Base-by-base conservation (phyloP, 2,797 vertebrate genomes). In the Poeciliopsis turneri region DNA sequence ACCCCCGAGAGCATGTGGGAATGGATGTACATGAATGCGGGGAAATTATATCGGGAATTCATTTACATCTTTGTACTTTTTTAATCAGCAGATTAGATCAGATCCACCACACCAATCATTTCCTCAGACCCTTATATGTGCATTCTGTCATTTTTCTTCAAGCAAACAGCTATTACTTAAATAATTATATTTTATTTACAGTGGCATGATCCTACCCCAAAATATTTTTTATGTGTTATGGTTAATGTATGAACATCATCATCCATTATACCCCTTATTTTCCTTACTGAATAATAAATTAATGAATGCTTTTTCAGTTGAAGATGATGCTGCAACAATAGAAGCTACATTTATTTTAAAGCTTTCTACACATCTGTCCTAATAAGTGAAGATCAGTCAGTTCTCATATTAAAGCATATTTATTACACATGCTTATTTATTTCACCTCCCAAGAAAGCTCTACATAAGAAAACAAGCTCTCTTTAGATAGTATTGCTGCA, bases 81-180 rank as follows among this genome's bases (percentile, higher is more conserved):
- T 70, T 68, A 75, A 83, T 4, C 53, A 90, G 85, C 66, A 77
- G 78, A 86, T 86, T 82, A 76, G 78, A 83, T 89, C 84, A 84
- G 82, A 78, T 76, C 2, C 73, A 46, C 41, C n/a, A 30, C 51
- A 82, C 79, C 75, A 75, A 64, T 41, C 68, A 45, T 69, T 70
- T 76, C 68, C 78, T 72, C 78, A 8, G 46, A 85, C 84, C 76
- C 87, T 84, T 86, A 87, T 71, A 45, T 30, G 80, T 82, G 57
- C 82, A 90, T 84, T 90, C 89, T 87, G 82, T 81, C 75, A 20
- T 83, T 87, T 83, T 68, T 77, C 30, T 20, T 80, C 75, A 79
- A 86, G 89, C 89, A 87, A 88, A 91, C 75, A 90, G 81, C 74
- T 80, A 91, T 93, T 93, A 93, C 77, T 78, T 78, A 78, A 61